Base-by-base conservation (phyloP, 2,888 invertebrate genomes). In the Choreutis nemorana region DNA sequence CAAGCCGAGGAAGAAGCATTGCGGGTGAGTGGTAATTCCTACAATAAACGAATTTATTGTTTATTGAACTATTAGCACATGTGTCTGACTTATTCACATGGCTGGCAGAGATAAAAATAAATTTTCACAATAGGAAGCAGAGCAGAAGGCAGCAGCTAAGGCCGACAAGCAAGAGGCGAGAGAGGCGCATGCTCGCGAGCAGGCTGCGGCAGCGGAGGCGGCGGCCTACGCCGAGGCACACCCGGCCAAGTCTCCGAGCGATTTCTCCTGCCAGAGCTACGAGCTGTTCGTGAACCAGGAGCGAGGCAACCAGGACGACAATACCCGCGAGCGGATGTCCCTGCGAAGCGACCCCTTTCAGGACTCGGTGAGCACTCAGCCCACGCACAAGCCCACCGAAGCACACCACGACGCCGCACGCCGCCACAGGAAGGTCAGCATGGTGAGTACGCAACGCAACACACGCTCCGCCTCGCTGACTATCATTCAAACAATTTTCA, bases 1-100 rank as follows among this genome's bases (percentile, higher is more conserved):
- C 91, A 91, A 39, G 95, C 94, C 24, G 96, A 97, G 72, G 95
- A 95, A 65, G 94, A 94, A 78, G 94, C 94, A 33, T 87, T 94
- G 53, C 86, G 90, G 83, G 92, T 92, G 79, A 78, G 73, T n/a
- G n/a, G n/a, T n/a, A n/a, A n/a, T n/a, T n/a, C n/a, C n/a, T n/a
- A n/a, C n/a, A n/a, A n/a, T n/a, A n/a, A n/a, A n/a, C n/a, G n/a
- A n/a, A n/a, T n/a, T n/a, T n/a, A n/a, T n/a, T n/a, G n/a, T n/a
- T n/a, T n/a, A n/a, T n/a, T n/a, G n/a, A n/a, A n/a, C n/a, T n/a
- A n/a, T n/a, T n/a, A n/a, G n/a, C n/a, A n/a, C n/a, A n/a, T n/a
- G n/a, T n/a, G n/a, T n/a, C n/a, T n/a, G n/a, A 23, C 9, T 1
- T 6, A 20, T 20, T 20, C 20, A 20, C 9, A 20, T 4, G 8